Base-by-base conservation (phyloP, 2,113 vertebrate species). In the Hydrolagus affinis region DNA sequence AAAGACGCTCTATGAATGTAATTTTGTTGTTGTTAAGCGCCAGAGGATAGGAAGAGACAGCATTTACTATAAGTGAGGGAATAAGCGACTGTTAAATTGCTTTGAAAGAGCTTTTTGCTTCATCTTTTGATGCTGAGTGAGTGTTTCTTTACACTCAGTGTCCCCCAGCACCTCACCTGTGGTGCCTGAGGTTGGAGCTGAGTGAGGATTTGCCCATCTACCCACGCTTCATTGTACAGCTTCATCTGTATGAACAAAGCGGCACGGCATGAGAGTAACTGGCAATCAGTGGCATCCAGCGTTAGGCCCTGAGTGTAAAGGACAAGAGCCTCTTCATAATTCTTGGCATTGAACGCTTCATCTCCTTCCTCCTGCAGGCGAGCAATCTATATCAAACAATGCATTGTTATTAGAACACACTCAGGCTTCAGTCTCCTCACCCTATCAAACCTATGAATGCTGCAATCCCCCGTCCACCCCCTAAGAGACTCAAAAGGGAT, bases 171-270 rank as follows among this genome's bases (percentile, higher is more conserved):
- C 12, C 28, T 83, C 9, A 83, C 78, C 78, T 83, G 78, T 28
- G 62, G 78, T 10, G 62, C 25, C 25, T 83, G 25, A 0, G 78
- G 78, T 28, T 64, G 78, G 62, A 83, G 17, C 32, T 83, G 23
- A 1, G 32, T 83, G 60, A 83, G 25, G 25, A 66, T 11, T 32
- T 83, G 60, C 32, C 60, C 78, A 32, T 83, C 78, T 8, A 66
- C 0, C 28, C 28, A 8, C 8, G 78, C 78, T 30, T 64, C 78
- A 60, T 83, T 62, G 11, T 83, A 83, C 4, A 19, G 60, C 0
- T 83, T 68, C 78, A 83, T 11, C 25, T 83, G 78, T 25, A 83
- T 83, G 17, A 83, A 83, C 4, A 62, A 60, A 60, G 66, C 28
- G 15, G 78, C 14, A 25, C 78, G 78, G 62, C 78, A 68, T 6